phyloP scores from a whole-genome alignment of 2,888 invertebrate genomes.

The Drosophila sordidula region DNA sequence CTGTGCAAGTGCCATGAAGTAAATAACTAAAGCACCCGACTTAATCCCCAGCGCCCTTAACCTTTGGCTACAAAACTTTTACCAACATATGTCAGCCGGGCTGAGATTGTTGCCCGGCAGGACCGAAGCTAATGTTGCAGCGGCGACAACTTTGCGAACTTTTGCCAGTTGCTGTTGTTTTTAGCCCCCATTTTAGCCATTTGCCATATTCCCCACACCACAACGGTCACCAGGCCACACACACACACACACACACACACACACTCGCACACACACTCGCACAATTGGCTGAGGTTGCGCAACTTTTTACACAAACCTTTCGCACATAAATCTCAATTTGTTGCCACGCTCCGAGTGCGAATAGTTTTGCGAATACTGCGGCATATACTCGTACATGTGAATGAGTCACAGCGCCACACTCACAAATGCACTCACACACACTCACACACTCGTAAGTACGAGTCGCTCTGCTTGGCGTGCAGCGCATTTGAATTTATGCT shows the following conservation, averaged over 20 bases:
- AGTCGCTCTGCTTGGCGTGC: constrained; percentile 42
- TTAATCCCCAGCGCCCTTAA: constrained; percentile 47
- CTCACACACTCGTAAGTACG: constrained; percentile 43
- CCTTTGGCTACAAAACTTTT: constrained; percentile 48
- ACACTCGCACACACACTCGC: constrained; percentile 17
- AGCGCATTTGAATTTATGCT: constrained; percentile 74
- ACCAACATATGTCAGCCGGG: constrained; percentile 34
- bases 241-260: constrained; percentile 26
- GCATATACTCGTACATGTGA: constrained; percentile 22
- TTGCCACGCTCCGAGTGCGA: constrained; percentile 73
- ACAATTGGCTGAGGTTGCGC: constrained; percentile 70
- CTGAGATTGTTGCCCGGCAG: constrained; percentile 53
- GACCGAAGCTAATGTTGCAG: constrained; percentile 52
- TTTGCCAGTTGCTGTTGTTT: constrained; percentile 45
- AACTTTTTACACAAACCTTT: constrained; percentile 67
- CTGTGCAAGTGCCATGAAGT: constrained; percentile 31
- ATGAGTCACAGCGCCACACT: constrained; percentile 38
- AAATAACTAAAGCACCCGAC: constrained; percentile 29
- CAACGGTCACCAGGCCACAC: constrained; percentile 63
- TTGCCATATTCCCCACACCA: constrained; percentile 66
- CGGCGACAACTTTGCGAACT: constrained; percentile 56
- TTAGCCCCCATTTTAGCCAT: constrained; percentile 34
- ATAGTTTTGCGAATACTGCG: constrained; percentile 62
- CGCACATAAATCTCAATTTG: constrained; percentile 77
- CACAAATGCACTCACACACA: background rate